phyloP scores from a whole-genome alignment of 2,888 invertebrate genomes.

The Ophion costatus region DNA sequence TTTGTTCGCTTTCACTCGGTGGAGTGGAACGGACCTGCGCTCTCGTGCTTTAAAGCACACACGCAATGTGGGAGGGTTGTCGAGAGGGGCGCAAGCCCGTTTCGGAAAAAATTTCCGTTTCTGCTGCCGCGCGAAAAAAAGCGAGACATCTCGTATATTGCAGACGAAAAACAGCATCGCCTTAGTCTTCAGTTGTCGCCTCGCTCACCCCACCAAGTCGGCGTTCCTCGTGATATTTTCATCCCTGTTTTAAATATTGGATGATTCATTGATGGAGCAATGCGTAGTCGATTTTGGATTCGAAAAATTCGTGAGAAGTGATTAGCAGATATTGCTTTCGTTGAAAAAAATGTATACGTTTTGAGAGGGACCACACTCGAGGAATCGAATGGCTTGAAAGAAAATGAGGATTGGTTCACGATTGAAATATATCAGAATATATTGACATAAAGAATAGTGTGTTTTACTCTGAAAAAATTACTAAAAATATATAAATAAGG shows the following conservation, averaged over 20 bases:
- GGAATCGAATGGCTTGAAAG: background rate
- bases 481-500: too few species aligned
- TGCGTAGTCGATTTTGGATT: constrained; percentile 27
- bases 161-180: constrained; percentile 29
- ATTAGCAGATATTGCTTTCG: constrained; percentile 8
- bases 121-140: background rate
- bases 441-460: too few species aligned
- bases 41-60: constrained; percentile 33
- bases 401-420: too few species aligned
- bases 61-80: constrained; percentile 13
- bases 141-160: constrained; percentile 27
- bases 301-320: constrained; percentile 13
- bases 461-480: too few species aligned
- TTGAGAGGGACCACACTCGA: background rate
- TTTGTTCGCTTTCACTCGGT: constrained; percentile 35
- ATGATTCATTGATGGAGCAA: constrained; percentile 37
- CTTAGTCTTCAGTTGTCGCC: background rate
- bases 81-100: constrained; percentile 50
- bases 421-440: too few species aligned
- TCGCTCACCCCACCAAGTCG: background rate
- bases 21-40: constrained; percentile 50
- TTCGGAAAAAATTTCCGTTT: constrained; percentile 26
- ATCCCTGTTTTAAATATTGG: constrained; percentile 6
- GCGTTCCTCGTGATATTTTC: constrained; percentile 29
- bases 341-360: background rate